phyloP scores from a whole-genome alignment of 2,888 invertebrate species.

The Choristoneura rosaceana region DNA sequence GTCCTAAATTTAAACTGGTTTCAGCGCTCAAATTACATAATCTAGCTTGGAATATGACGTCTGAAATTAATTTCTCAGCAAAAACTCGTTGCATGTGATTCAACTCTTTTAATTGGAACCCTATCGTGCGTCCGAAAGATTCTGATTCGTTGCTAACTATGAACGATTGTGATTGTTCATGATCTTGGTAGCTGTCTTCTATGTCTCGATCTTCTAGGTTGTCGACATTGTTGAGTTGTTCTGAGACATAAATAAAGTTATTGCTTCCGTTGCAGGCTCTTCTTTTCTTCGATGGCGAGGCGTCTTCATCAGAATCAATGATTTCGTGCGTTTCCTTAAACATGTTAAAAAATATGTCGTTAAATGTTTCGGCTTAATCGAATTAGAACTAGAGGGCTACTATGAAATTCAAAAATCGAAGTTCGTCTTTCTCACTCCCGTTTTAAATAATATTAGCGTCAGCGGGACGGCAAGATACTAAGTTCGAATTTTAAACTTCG shows the following conservation, averaged over 20 bases:
- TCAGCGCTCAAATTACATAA: slow-evolving; percentile 50
- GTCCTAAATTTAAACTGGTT: slow-evolving; percentile 40
- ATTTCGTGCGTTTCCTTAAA: slow-evolving; percentile 23
- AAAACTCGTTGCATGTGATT: slow-evolving; percentile 51
- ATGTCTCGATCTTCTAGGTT: not conserved
- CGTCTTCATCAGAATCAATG: slow-evolving; percentile 31
- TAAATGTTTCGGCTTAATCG: not conserved
- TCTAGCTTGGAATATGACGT: slow-evolving; percentile 56
- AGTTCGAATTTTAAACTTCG: no score
- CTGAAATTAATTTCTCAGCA: slow-evolving; percentile 62
- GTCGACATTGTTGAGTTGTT: slow-evolving; percentile 19
- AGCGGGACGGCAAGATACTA: no score
- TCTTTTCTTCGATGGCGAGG: not conserved
- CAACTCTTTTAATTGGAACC: slow-evolving; percentile 53
- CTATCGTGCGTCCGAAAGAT: slow-evolving; percentile 52
- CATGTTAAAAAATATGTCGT: not conserved
- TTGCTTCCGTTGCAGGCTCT: not conserved
- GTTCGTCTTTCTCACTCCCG: no score
- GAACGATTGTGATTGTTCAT: not conserved
- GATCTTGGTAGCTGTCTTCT: slow-evolving; percentile 13
- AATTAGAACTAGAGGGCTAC: not conserved
- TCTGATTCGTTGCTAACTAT: slow-evolving; percentile 40
- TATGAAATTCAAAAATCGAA: no score
- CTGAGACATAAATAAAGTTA: slow-evolving; percentile 21
- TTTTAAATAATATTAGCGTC: no score